Conservation (phyloP, 2,888 invertebrate genomes). For the Blera fallax region DNA sequence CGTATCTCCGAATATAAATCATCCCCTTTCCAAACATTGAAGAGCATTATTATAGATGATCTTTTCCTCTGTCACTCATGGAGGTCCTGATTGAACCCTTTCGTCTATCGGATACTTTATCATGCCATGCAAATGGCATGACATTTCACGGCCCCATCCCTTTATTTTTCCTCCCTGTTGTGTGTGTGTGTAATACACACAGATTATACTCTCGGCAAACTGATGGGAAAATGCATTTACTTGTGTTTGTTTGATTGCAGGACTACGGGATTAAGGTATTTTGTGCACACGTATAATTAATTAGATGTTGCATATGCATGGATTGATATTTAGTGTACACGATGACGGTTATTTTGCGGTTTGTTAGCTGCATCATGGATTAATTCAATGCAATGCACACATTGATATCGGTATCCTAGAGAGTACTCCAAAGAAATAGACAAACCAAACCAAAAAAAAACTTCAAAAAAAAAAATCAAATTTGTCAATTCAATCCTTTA, state of each 20-base stretch:
- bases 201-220: conserved; percentile 49
- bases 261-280: conserved; percentile 70
- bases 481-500: conserved; percentile 70
- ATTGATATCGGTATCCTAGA: not conserved
- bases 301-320: conserved; percentile 71
- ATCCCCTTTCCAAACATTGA: conserved; percentile 64
- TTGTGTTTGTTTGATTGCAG: conserved; percentile 68
- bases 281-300: conserved; percentile 72
- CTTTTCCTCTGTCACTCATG: conserved; percentile 69
- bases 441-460: not conserved
- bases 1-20: conserved; percentile 60
- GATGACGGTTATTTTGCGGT: conserved; percentile 73
- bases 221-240: conserved; percentile 55
- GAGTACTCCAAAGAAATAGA: not conserved
- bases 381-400: conserved; percentile 39
- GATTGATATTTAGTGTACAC: conserved; percentile 55
- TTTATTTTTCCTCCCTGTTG: not conserved
- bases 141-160: conserved; percentile 34
- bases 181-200: conserved; percentile 45
- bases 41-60: conserved; percentile 72
- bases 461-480: conserved; percentile 40
- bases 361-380: conserved; percentile 66
- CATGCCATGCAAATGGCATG: conserved; percentile 68
- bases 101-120: conserved; percentile 54
- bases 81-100: conserved; percentile 68